Evolutionary conservation across 2,113 vertebrate genomes (phyloP).

Genomic region (Sturnira hondurensis): DNA sequence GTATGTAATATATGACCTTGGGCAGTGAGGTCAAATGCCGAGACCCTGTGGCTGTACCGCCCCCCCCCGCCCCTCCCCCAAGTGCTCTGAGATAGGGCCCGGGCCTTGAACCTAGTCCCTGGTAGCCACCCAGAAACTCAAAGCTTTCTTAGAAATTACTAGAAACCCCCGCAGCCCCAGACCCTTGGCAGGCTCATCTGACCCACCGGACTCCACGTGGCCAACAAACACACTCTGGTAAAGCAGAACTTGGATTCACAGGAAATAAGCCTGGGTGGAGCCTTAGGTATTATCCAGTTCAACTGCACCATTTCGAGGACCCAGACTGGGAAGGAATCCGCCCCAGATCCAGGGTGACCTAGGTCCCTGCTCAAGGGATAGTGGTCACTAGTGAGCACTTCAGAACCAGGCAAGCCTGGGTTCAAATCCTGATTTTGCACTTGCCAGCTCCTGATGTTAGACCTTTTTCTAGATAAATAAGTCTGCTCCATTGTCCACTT

Average conservation of each 20-base stretch:
- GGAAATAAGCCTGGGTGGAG: not conserved
- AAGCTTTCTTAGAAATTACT: not conserved
- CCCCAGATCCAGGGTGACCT: not conserved
- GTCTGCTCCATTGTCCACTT: not conserved
- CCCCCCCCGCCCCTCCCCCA: too few species aligned
- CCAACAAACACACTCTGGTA: not conserved
- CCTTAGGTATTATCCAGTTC: not conserved
- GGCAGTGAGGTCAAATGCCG: not conserved
- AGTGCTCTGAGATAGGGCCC: not conserved
- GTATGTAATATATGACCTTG: not conserved
- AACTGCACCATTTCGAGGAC: not conserved
- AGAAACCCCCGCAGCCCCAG: not conserved
- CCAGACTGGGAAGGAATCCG: not conserved
- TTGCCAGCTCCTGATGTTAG: not conserved
- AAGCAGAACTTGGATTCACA: not conserved
- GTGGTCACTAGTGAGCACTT: not conserved
- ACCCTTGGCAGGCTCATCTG: not conserved
- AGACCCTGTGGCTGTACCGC: not conserved
- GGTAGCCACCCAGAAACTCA: not conserved
- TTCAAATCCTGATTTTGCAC: not conserved
- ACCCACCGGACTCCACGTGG: not conserved
- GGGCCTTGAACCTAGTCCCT: not conserved
- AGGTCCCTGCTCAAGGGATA: not conserved
- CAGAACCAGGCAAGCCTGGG: not conserved
- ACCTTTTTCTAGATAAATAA: not conserved